Percentiles rank a stretch among this genome's conserved stretches.
Conservation (phyloP, 1,140 invertebrate genomes). For the Penaeus japonicus region DNA sequence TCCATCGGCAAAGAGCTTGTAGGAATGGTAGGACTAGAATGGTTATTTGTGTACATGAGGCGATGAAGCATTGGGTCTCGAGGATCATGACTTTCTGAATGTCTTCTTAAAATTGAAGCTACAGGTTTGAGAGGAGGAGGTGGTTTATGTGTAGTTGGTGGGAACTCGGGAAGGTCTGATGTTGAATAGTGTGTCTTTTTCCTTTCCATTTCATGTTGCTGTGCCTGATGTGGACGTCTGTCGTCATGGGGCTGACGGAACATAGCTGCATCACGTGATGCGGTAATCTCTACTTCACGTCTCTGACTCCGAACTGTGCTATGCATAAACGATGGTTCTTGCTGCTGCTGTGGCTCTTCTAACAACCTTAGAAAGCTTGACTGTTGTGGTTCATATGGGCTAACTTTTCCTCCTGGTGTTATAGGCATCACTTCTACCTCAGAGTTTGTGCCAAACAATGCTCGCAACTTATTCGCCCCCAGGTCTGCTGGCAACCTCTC, state of each 20-base stretch:
- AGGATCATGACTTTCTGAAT: slow-evolving; percentile 30
- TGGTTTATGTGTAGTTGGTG: slow-evolving; percentile 26
- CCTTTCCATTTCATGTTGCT: slow-evolving; percentile 16
- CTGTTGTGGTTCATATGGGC: slow-evolving; percentile 15
- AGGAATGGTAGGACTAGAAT: neutral
- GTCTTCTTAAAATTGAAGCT: slow-evolving; percentile 31
- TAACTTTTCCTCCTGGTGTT: neutral
- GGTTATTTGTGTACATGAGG: slow-evolving; percentile 19
- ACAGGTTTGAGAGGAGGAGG: slow-evolving; percentile 40
- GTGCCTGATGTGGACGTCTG: neutral
- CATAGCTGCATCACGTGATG: neutral
- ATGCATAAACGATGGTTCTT: slow-evolving; percentile 11
- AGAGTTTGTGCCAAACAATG: neutral
- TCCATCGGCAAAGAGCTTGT: neutral
- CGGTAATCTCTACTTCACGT: neutral
- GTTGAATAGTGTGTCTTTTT: slow-evolving; percentile 15
- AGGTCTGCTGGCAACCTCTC: slow-evolving; percentile 14
- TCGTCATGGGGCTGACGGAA: slow-evolving; percentile 3
- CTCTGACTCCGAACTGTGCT: slow-evolving; percentile 4
- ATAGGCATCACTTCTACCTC: slow-evolving; percentile 50
- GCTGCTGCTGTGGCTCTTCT: slow-evolving; percentile 19
- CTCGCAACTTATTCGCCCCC: neutral
- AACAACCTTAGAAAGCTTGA: slow-evolving; percentile 10
- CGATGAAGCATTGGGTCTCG: slow-evolving; percentile 14
- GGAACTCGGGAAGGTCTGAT: slow-evolving; percentile 39